These are phyloP conservation scores for Pipra filicauda DNA, from an alignment of 2,113 vertebrate species.

Conservation along the genomic window DNA sequence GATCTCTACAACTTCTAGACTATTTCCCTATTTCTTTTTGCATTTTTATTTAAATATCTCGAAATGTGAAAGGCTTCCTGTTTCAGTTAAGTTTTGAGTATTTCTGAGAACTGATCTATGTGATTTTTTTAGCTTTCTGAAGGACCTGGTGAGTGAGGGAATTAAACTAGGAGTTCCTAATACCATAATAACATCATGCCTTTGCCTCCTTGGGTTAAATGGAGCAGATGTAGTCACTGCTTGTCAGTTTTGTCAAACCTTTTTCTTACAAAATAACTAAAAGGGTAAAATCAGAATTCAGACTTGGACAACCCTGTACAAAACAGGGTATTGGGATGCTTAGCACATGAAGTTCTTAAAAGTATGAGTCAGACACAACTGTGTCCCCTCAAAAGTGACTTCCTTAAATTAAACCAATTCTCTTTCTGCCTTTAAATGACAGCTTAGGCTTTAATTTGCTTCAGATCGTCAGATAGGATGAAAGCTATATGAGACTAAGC, in stretches of 20 bases:
- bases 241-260: neutral
- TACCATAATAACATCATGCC: rapidly evolving
- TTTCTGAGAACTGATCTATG: neutral
- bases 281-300: neutral
- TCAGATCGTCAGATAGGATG: neutral
- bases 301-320: neutral
- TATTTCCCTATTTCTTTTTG: neutral
- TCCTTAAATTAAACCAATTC: neutral
- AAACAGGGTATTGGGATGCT: neutral
- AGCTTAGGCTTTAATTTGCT: neutral
- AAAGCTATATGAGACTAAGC: neutral
- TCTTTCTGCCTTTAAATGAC: neutral
- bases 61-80: neutral
- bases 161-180: neutral
- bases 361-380: neutral
- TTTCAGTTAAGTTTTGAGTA: neutral
- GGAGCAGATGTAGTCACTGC: neutral
- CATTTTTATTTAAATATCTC: neutral
- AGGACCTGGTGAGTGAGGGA: neutral
- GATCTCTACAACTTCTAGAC: too few relatives aligned
- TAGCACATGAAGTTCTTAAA: neutral
- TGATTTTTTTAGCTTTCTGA: neutral
- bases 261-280: neutral
- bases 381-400: neutral
- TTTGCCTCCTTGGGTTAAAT: neutral